A percentile compares a stretch with the other conserved stretches of the same genome.
These are phyloP conservation scores for Pseudorhiza aurosa DNA, from an alignment of 30 jellyfish, hydroid and myxozoan species.

Conservation along the genomic window DNA sequence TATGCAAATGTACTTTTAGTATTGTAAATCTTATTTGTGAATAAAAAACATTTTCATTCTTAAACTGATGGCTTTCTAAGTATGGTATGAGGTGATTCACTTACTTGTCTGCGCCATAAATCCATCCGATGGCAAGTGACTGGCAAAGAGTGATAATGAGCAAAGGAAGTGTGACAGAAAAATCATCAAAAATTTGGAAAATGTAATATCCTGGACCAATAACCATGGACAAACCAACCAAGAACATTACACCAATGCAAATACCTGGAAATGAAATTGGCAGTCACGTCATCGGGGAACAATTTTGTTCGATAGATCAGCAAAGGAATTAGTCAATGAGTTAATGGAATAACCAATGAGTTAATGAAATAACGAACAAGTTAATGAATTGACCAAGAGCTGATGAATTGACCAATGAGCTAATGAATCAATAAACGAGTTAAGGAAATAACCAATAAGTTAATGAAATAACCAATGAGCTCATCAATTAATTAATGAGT, in stretches of 20 bases:
- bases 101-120: slow-evolving; percentile 91
- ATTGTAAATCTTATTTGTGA: too few relatives aligned
- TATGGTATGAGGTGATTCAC: slow-evolving; percentile 3
- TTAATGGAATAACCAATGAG: background rate
- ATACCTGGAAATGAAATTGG: slow-evolving; percentile 47
- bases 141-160: slow-evolving; percentile 80
- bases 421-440: background rate
- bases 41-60: too few relatives aligned
- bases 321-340: background rate
- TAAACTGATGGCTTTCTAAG: background rate
- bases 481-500: too few relatives aligned
- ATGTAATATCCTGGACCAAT: slow-evolving; percentile 85
- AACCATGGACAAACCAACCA: slow-evolving; percentile 81
- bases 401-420: background rate
- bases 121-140: slow-evolving; percentile 89
- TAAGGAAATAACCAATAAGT: background rate
- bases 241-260: slow-evolving; percentile 73
- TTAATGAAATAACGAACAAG: background rate
- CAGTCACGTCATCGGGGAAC: too few relatives aligned
- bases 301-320: too few relatives aligned
- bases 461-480: background rate
- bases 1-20: background rate
- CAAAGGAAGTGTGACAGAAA: slow-evolving; percentile 85
- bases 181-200: slow-evolving; percentile 86
- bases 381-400: background rate